These are phyloP conservation scores for Gonocerus acuteangulatus DNA, from an alignment of 2,888 invertebrate species.

Conservation along the genomic window DNA sequence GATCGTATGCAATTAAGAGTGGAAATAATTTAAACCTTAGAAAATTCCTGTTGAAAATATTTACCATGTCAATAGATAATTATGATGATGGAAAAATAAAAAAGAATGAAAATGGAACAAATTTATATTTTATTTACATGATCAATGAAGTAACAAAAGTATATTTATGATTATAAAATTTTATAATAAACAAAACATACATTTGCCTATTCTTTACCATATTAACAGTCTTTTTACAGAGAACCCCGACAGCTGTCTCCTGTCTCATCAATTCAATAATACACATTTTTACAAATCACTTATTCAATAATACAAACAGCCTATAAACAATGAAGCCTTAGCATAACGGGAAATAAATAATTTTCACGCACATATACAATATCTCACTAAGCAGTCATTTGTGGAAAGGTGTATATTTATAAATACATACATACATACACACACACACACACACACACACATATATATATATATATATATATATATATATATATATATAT, in stretches of 20 bases:
- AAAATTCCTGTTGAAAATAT: too few relatives aligned
- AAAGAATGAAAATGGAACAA: conserved; percentile 18
- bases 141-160: conserved; percentile 35
- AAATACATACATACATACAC: conserved; percentile 7
- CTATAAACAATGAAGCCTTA: conserved; percentile 25
- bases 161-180: conserved; percentile 34
- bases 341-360: conserved; percentile 20
- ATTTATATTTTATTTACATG: conserved; percentile 33
- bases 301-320: conserved; percentile 31
- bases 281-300: conserved; percentile 17
- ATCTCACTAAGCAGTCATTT: conserved; percentile 25
- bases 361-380: conserved; percentile 24
- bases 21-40: too few relatives aligned
- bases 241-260: neutral
- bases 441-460: too few relatives aligned
- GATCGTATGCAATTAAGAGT: too few relatives aligned
- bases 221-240: conserved; percentile 34
- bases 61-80: too few relatives aligned
- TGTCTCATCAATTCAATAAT: conserved; percentile 15
- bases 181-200: conserved; percentile 32
- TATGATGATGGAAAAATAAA: too few relatives aligned
- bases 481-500: too few relatives aligned
- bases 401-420: conserved; percentile 6
- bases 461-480: too few relatives aligned
- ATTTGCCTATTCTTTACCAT: conserved; percentile 30